A percentile compares a stretch with the other conserved stretches of the same genome.
Evolutionary conservation across 1,140 invertebrate species (phyloP).

Genomic region (Sycobia sp.): DNA sequence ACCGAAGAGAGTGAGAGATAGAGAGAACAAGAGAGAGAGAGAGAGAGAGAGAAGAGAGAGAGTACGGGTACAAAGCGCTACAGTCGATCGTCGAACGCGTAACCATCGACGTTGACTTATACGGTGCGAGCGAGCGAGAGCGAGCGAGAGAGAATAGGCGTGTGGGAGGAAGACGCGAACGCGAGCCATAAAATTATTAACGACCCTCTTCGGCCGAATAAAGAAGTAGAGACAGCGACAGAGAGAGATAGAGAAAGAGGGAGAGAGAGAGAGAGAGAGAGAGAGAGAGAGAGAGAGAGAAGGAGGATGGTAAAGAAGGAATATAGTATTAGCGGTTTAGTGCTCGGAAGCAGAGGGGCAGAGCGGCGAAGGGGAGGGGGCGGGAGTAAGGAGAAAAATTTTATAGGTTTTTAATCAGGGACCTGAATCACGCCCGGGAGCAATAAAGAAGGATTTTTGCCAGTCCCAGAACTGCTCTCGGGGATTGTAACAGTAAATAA

Average conservation of each 20-base stretch:
- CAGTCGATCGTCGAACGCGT: not conserved
- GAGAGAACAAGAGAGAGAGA: too few species aligned
- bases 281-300: not conserved
- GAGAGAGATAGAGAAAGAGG: not conserved
- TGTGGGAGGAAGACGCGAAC: not conserved
- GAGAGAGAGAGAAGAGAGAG: too few species aligned
- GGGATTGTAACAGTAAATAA: constrained; percentile 2
- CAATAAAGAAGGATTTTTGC: constrained; percentile 15
- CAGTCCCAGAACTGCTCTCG: not conserved
- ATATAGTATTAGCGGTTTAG: constrained; percentile 32
- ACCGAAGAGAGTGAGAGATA: too few species aligned
- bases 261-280: constrained; percentile 3
- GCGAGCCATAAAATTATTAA: constrained; percentile 31
- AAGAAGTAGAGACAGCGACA: not conserved
- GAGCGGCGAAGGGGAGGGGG: not conserved
- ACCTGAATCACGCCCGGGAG: constrained; percentile 6
- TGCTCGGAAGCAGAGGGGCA: not conserved
- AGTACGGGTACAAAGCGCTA: constrained; percentile 16
- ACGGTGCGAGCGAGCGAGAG: too few species aligned
- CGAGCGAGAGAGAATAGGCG: too few species aligned
- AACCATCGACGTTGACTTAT: too few species aligned
- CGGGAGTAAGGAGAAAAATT: constrained; percentile 3
- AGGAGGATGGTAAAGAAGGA: not conserved
- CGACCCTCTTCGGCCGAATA: constrained; percentile 21
- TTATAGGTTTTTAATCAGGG: constrained; percentile 26